A percentile compares a stretch with the other conserved stretches of the same genome.
phyloP scores from a whole-genome alignment of 2,888 invertebrate species.

The Smittia sp. region DNA sequence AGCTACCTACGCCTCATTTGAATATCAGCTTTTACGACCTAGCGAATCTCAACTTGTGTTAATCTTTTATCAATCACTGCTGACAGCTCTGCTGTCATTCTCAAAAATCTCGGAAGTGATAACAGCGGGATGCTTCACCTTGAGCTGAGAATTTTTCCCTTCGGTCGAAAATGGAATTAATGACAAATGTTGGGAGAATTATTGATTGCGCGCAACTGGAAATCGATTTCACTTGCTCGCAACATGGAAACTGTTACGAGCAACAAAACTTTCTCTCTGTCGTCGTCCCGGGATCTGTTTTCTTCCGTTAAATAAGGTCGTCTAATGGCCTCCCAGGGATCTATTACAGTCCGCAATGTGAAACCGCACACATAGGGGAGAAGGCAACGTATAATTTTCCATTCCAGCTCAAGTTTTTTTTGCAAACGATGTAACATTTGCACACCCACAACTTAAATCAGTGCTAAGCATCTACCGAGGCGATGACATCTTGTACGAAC shows the following conservation, averaged over 20 bases:
- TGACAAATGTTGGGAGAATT: neutral
- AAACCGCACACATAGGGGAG: conserved; percentile 2
- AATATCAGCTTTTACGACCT: no score
- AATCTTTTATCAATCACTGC: no score
- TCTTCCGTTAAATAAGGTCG: conserved; percentile 22
- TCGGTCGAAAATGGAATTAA: neutral
- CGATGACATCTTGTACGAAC: neutral
- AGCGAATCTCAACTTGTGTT: no score
- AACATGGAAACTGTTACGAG: neutral
- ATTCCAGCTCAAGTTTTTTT: neutral
- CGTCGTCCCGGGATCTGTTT: neutral
- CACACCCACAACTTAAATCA: neutral
- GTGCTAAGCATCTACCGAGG: neutral
- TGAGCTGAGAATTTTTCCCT: neutral
- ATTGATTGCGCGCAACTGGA: neutral
- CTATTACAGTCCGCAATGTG: neutral
- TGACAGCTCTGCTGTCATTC: neutral
- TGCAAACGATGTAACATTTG: neutral
- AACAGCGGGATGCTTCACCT: neutral
- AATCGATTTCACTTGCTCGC: neutral
- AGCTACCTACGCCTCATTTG: no score
- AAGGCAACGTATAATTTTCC: neutral
- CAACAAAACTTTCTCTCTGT: neutral
- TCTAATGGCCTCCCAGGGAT: conserved; percentile 21
- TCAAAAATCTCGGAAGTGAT: neutral